Conservation (phyloP, 2,888 invertebrate species). For the Macaria liturata region DNA sequence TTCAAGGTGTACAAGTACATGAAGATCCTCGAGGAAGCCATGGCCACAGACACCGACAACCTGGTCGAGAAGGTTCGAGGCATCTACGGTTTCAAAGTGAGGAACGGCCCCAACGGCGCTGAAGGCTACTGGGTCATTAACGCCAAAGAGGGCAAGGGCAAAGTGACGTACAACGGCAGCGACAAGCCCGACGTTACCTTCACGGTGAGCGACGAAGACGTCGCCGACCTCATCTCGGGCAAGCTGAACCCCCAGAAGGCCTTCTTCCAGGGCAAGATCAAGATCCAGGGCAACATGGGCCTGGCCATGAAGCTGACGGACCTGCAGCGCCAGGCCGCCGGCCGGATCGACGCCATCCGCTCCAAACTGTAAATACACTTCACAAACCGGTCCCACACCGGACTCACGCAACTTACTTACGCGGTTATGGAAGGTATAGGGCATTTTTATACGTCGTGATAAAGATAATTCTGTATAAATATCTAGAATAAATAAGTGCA, state of each 20-base stretch:
- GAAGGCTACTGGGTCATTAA: slow-evolving; percentile 97
- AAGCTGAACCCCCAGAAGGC: slow-evolving; percentile 97
- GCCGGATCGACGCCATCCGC: slow-evolving; percentile 88
- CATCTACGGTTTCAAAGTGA: slow-evolving; percentile 95
- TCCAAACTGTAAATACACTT: slow-evolving; percentile 86
- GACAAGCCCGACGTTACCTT: slow-evolving; percentile 96
- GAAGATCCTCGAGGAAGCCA: slow-evolving; percentile 90
- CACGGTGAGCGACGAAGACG: slow-evolving; percentile 93
- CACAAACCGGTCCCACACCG: slow-evolving; percentile 38
- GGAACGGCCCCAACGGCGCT: slow-evolving; percentile 89
- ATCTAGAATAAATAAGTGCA: slow-evolving; percentile 9
- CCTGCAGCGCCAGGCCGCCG: slow-evolving; percentile 88
- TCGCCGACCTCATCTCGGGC: slow-evolving; percentile 93
- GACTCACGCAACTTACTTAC: slow-evolving; percentile 19
- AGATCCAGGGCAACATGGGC: slow-evolving; percentile 98
- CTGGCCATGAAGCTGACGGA: slow-evolving; percentile 97
- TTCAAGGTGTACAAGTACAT: slow-evolving; percentile 93
- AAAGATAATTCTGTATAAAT: slow-evolving; percentile 3
- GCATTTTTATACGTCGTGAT: slow-evolving; percentile 47
- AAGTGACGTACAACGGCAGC: slow-evolving; percentile 90
- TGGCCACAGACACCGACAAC: slow-evolving; percentile 91
- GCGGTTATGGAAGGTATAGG: slow-evolving; percentile 59
- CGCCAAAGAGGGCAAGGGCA: slow-evolving; percentile 95
- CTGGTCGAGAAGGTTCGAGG: slow-evolving; percentile 93
- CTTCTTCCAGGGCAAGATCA: slow-evolving; percentile 97